Evolutionary conservation across 1,140 invertebrate species (phyloP).

Genomic region (Archegozetes longisetosus): DNA sequence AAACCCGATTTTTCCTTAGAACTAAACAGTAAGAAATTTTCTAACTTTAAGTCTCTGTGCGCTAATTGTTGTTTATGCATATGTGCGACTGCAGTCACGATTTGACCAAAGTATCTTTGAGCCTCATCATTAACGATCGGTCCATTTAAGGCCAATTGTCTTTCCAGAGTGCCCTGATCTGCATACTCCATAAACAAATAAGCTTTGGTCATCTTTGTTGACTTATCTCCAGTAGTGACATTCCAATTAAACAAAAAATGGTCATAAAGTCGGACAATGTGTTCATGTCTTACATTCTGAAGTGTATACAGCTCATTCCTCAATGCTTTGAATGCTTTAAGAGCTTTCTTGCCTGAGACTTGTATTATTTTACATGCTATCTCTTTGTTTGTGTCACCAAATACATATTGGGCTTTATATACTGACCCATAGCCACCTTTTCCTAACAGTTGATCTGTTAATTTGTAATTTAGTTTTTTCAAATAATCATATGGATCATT

Average conservation of each 20-base stretch:
- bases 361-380: background rate
- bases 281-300: no score
- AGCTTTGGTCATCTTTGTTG: background rate
- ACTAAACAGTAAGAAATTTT: background rate
- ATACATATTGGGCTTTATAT: background rate
- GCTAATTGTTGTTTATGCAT: constrained; percentile 3
- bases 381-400: background rate
- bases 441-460: background rate
- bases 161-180: background rate
- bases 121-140: background rate
- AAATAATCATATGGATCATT: background rate
- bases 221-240: background rate
- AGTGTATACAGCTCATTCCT: no score
- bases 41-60: constrained; percentile 10
- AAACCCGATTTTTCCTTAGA: background rate
- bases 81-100: constrained; percentile 4
- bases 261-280: no score
- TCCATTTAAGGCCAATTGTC: background rate
- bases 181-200: background rate
- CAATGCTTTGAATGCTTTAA: no score
- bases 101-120: constrained; percentile 5
- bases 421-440: background rate
- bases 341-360: no score
- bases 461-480: background rate
- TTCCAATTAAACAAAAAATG: no score